Evolutionary conservation across 2,797 vertebrate species (phyloP), one percentile per base, ranked within the genome.

Genomic region (Intellagama lesueurii): DNA sequence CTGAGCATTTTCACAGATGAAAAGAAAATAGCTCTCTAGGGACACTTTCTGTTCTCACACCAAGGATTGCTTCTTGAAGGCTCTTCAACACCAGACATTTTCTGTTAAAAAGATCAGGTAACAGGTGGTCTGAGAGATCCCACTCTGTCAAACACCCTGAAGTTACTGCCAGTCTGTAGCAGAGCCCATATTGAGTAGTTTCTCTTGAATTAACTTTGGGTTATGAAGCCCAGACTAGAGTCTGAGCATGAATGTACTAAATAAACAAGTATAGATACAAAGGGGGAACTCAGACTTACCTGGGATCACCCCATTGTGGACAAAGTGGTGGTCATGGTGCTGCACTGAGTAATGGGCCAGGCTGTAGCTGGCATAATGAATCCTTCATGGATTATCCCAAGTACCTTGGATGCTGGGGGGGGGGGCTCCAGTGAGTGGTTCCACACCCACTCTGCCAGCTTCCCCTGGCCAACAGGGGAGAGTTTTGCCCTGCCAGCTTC

Each of bases 1-100:
- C 5, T 24, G 44, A 78, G 47, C 69, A 87, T 78, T 85, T 64
- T 76, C 72, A 85, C 26, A 86, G 76, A 77, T 77, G 14, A 17
- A 77, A 44, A 44, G 7, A 32, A 75, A 17, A 28, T 56, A 35
- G 26, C n/a, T 12, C 28, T 64, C 19, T 64, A 52, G 1, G 12
- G 86, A 78, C 52, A 89, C 28, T 12, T 49, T 81, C 16, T 35
- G 16, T 80, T 81, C 52, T 28, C 30, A 56, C 8, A 35, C n/a
- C n/a, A 79, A 52, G 19, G 76, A 56, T 80, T 52, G 47, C 77
- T 56, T 26, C 68, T 47, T 30, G 66, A 56, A 26, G 24, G 49
- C n/a, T 35, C 4, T 35, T 40, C 69, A 70, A 19, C 47, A 49
- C 66, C 44, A 47, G 73, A 81, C 26, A 44, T 64, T 2, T 19